Evolutionary conservation across 2,888 invertebrate species (phyloP), one percentile per base, ranked within the genome.

Genomic region (Griposia aprilina): DNA sequence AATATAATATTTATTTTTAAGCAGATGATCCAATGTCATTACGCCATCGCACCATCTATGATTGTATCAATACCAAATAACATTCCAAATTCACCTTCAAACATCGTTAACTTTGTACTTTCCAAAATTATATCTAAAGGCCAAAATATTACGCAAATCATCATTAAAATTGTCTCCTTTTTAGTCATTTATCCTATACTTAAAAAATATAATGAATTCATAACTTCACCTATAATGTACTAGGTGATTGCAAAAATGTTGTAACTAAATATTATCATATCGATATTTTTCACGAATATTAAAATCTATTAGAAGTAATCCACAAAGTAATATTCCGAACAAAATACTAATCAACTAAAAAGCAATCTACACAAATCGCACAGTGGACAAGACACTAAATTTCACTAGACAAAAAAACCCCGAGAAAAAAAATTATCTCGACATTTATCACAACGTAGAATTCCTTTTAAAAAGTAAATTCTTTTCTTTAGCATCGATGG

Each of bases 401-500:
- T 79, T 82, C 67, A 65, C 70, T 62, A 80, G 85, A 17, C 79
- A 85, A 85, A 88, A 45, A 79, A 74, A 60, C 20, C 36, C 59
- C 30, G n/a, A 23, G 66, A 78, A 87, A 84, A 83, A 85, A 89
- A 85, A 75, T 76, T 80, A 89, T 89, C 89, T 89, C 76, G 63
- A 88, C 89, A 88, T 88, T 88, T 88, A 88, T 89, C 89, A 88
- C 88, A 74, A 79, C 82, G 82, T 86, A 86, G 84, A 88, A 89
- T 86, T 87, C 86, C 83, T 85, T 89, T 86, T 87, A 74, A 89
- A 88, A 89, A 88, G 89, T 89, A 89, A 89, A 89, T 89, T 89
- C 88, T 88, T 89, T 89, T 89, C 88, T 87, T 89, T 87, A 89
- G 83, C 89, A 90, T 89, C 89, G 89, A 89, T 89, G 90, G 89